Evolutionary conservation across 2,888 invertebrate genomes (phyloP).

Genomic region (Notodonta dromedarius): DNA sequence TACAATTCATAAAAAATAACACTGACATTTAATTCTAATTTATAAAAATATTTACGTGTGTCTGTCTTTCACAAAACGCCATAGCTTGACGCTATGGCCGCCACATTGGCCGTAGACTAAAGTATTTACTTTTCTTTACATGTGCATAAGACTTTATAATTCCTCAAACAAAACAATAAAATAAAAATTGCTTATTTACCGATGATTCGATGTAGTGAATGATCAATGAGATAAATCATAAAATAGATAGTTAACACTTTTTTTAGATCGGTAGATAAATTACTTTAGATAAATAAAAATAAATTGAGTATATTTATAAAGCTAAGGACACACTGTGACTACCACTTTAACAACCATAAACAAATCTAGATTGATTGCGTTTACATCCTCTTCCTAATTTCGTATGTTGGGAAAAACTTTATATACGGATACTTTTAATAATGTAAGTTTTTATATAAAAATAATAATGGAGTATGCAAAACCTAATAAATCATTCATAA

Average conservation of each 20-base stretch:
- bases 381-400: conserved; percentile 43
- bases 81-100: conserved; percentile 75
- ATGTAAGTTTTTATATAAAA: too few species aligned
- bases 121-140: conserved; percentile 31
- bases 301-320: conserved; percentile 14
- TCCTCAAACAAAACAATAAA: background rate
- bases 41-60: conserved; percentile 60
- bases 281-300: too few species aligned
- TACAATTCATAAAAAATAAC: conserved; percentile 56
- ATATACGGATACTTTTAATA: background rate
- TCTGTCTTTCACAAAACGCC: conserved; percentile 71
- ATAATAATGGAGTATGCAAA: too few species aligned
- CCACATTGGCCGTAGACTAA: conserved; percentile 79
- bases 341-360: conserved; percentile 16
- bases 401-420: conserved; percentile 12
- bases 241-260: too few species aligned
- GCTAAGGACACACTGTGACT: conserved; percentile 26
- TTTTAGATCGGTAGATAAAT: too few species aligned
- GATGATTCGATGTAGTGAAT: too few species aligned
- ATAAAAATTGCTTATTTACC: too few species aligned
- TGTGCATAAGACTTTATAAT: conserved; percentile 41
- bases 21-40: conserved; percentile 63
- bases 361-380: conserved; percentile 20
- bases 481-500: too few species aligned
- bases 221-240: too few species aligned